Conservation (phyloP, 2,797 vertebrate genomes). For the Alfaro cultratus region DNA sequence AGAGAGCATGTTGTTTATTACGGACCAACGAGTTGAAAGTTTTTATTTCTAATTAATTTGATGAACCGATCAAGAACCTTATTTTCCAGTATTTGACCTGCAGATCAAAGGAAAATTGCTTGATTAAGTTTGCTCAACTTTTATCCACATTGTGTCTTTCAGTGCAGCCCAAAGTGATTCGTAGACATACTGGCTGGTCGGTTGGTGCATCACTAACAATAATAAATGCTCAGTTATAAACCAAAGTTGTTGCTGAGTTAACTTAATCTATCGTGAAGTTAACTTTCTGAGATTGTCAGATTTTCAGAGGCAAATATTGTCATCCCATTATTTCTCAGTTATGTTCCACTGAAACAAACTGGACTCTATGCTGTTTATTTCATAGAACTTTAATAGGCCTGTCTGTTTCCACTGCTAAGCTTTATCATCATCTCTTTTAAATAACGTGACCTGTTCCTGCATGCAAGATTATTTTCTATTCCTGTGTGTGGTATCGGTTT, state of each 20-base stretch:
- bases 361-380: not conserved
- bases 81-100: not conserved
- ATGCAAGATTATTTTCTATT: conserved; percentile 6
- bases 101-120: not conserved
- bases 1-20: not conserved
- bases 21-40: not conserved
- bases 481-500: conserved; percentile 1
- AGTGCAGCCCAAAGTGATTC: not conserved
- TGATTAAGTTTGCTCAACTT: not conserved
- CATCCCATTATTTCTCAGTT: not conserved
- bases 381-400: not conserved
- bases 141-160: not conserved
- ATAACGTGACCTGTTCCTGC: not conserved
- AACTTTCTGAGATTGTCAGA: not conserved
- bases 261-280: not conserved
- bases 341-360: not conserved
- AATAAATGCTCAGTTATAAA: not conserved
- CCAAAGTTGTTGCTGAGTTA: not conserved
- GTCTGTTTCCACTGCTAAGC: not conserved
- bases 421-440: not conserved
- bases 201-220: not conserved
- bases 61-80: not conserved
- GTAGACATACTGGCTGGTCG: not conserved
- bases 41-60: not conserved
- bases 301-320: not conserved